Conservation (phyloP, 2,797 vertebrate genomes). For the Manis crassicaudata region DNA sequence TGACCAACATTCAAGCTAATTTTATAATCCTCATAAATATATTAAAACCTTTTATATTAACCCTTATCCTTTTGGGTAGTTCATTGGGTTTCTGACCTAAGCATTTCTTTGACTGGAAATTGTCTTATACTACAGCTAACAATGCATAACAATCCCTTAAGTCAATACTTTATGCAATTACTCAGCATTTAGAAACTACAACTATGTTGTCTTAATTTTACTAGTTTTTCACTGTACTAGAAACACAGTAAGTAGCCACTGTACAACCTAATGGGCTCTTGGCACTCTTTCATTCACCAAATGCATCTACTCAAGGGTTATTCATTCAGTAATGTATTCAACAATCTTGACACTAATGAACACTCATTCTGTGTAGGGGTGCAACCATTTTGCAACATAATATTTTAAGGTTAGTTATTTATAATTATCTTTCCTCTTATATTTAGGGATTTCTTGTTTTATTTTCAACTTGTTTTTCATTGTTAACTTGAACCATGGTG, state of each 20-base stretch:
- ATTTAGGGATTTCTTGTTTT: neutral
- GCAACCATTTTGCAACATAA: neutral
- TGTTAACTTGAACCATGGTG: neutral
- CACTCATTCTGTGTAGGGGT: neutral
- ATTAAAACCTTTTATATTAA: slow-evolving; percentile 33
- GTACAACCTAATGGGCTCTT: neutral
- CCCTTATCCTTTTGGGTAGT: neutral
- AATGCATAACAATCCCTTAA: neutral
- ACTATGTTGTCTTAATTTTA: neutral
- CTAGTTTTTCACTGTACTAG: neutral
- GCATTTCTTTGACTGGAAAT: neutral
- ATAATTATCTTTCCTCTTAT: neutral
- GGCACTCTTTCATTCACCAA: neutral
- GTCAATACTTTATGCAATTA: neutral
- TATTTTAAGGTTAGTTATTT: neutral
- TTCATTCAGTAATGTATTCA: neutral
- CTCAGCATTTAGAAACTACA: neutral
- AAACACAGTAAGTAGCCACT: neutral
- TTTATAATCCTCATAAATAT: slow-evolving; percentile 35
- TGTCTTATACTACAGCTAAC: neutral
- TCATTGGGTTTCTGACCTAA: slow-evolving; percentile 21
- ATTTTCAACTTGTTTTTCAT: neutral
- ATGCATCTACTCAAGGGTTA: neutral
- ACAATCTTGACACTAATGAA: neutral
- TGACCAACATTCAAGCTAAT: slow-evolving; percentile 19